Base-by-base conservation (phyloP, 2,113 vertebrate species). In the Pygoscelis antarcticus region DNA sequence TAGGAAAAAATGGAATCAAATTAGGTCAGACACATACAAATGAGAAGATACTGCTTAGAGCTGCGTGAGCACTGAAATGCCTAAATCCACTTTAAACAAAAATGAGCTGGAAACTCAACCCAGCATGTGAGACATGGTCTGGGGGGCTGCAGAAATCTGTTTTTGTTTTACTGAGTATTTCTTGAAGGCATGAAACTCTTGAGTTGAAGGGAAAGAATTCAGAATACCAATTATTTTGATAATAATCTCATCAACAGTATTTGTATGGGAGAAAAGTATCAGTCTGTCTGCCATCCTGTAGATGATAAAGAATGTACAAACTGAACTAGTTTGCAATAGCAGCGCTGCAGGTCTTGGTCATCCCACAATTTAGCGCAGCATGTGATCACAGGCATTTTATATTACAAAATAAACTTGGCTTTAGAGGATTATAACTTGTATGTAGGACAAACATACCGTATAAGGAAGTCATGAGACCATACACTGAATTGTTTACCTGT, bases 11-110 rank as follows among this genome's bases (percentile, higher is more conserved):
- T 81, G 54, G 74, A 98, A 97, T 93, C 83, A 96, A 97, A 96
- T 98, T 81, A 97, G 94, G 96, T 95, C 96, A 98, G 95, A 86
- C 77, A 97, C 93, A 72, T 94, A 96, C 69, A 97, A 97, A 97
- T 96, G 89, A 97, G 94, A 93, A 97, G 95, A 94, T 96, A 96
- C 44, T 97, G 90, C 97, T 97, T 89, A 81, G 82, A 97, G 95
- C 69, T 88, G 49, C 27, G n/a, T 61, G 76, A 96, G 26, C 74
- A 60, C 52, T 61, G 78, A 55, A 97, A 96, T 82, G 90, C 89
- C 89, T 91, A 94, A 96, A 90, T 81, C 82, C 77, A 96, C 68
- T 95, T 98, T 96, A 95, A 96, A 87, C 54, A 88, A 32, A 79
- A 94, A 64, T 15, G 74, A 87, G 60, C 71, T 85, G 64, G 83